A percentile compares a stretch with the other conserved stretches of the same genome.
Evolutionary conservation across 2,113 vertebrate species (phyloP).

Genomic region (Eretmochelys imbricata): DNA sequence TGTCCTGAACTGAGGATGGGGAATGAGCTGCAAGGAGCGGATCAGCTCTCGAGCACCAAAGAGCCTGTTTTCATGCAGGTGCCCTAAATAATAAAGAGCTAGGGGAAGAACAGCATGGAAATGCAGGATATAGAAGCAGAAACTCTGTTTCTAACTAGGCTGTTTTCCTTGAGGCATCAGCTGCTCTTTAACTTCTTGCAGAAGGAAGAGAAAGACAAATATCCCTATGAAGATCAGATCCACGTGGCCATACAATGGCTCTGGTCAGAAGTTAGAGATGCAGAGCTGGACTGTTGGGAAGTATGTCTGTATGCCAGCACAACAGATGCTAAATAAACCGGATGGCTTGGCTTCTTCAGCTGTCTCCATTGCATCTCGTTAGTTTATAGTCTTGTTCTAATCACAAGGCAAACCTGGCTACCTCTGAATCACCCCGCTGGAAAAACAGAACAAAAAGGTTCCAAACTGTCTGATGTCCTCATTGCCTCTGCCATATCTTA

Average conservation of each 20-base stretch:
- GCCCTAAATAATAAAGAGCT: background rate
- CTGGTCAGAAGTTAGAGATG: background rate
- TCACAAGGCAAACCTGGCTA: background rate
- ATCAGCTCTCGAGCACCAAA: background rate
- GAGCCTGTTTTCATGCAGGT: background rate
- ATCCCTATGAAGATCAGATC: background rate
- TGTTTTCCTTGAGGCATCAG: constrained; percentile 17
- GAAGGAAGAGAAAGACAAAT: background rate
- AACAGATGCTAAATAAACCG: background rate
- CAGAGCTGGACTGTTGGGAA: background rate
- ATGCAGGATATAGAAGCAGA: background rate
- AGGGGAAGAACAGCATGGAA: background rate
- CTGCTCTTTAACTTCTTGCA: constrained; percentile 2
- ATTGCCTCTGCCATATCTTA: background rate
- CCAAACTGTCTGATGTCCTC: background rate
- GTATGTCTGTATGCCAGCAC: background rate
- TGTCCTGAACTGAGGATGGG: constrained; percentile 1
- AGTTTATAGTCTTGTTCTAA: background rate
- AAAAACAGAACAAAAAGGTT: background rate
- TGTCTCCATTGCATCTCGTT: background rate
- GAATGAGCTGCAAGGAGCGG: constrained; percentile 25
- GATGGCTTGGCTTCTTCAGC: background rate
- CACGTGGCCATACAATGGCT: accelerated
- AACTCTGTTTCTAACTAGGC: background rate
- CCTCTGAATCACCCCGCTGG: background rate